Base-by-base conservation (phyloP, 2,888 invertebrate species). In the Ophion ellenae region DNA sequence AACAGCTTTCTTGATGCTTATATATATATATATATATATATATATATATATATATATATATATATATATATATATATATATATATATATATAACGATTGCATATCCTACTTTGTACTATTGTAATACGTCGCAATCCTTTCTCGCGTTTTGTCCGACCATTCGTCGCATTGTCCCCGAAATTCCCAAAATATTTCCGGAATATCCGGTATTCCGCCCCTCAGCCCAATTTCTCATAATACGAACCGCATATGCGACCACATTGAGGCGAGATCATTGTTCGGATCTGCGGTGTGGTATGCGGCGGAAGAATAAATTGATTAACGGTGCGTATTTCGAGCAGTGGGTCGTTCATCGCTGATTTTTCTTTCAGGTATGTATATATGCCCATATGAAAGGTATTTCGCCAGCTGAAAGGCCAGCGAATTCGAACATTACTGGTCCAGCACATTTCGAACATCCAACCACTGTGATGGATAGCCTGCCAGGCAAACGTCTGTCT, bases 81-180 rank as follows among this genome's bases (percentile, higher is more conserved):
- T 9, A 7, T 47, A 74, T 14, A 7, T 24, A 20, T 36, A 61
- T 24, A 36, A 66, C 45, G n/a, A n/a, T 24, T 69, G 20, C 47
- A 61, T 79, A 76, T 66, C 28, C 17, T 66, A 66, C 67, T 47
- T 70, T 28, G 28, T 63, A 53, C 83, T 61, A 67, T 61, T 28
- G 64, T 74, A 70, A 83, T 70, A 64, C 69, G 45, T 45, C 67
- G 45, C 67, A 83, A 75, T 57, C 69, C 47, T 69, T 74, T 79
- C 59, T 36, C 28, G n/a, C 53, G 53, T 61, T 53, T 47, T 69
- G 67, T 73, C 36, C 59, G 47, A 17, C 28, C 24, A 59, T 59
- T 77, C 36, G 11, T 20, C 53, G 45, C 73, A 53, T 83, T 57
- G 2, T 74, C 20, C 63, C 11, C 9, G 61, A 11, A 20, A 45